Conservation (phyloP, 2,113 vertebrate species). For the Equus quagga region DNA sequence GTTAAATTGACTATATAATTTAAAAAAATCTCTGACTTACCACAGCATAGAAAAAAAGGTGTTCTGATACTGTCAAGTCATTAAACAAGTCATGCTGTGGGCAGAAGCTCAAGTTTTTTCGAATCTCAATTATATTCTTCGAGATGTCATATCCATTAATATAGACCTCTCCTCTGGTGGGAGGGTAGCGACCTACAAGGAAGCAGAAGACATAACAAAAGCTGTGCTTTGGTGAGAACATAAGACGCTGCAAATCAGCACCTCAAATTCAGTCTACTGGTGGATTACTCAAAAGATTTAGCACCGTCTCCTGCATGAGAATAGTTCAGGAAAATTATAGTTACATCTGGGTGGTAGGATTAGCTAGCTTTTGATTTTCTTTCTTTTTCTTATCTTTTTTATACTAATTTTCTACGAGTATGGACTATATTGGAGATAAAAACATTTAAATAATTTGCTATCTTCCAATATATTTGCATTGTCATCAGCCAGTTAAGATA, state of each 20-base stretch:
- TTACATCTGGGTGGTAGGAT: neutral
- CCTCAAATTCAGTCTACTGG: neutral
- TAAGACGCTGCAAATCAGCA: neutral
- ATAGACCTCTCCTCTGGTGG: conserved; percentile 91
- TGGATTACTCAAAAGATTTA: conserved; percentile 1
- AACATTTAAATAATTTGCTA: neutral
- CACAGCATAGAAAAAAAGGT: conserved; percentile 94
- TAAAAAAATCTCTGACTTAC: conserved; percentile 82
- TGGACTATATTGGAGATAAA: neutral
- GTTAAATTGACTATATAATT: conserved; percentile 16
- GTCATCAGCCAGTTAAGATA: neutral
- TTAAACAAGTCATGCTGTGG: conserved; percentile 96
- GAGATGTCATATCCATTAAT: conserved; percentile 95
- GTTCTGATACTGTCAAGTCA: conserved; percentile 94
- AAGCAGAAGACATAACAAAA: conserved; percentile 30
- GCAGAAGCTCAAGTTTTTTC: conserved; percentile 94
- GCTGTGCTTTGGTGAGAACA: neutral
- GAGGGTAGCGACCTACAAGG: conserved; percentile 91
- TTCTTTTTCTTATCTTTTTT: neutral
- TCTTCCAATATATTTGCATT: neutral
- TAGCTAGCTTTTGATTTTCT: conserved; percentile 1
- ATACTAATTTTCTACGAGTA: conserved; percentile 13
- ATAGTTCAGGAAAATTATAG: neutral
- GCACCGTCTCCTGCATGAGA: neutral
- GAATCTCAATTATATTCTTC: conserved; percentile 93